Percentiles rank a stretch among this genome's conserved stretches.
These are phyloP conservation scores for Tachypleus tridentatus DNA, from an alignment of 1,140 invertebrate genomes.

Conservation along the genomic window DNA sequence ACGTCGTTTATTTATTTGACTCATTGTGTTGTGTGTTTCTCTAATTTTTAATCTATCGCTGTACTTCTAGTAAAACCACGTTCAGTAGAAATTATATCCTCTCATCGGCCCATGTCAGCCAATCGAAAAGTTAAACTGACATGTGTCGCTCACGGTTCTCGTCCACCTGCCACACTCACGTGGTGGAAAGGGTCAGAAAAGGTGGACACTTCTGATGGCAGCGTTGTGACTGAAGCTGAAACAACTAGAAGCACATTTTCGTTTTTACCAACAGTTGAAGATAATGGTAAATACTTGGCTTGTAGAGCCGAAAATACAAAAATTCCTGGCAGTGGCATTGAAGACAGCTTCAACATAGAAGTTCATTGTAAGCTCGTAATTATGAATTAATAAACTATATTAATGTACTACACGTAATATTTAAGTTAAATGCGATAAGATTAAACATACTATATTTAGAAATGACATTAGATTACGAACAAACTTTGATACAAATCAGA, in stretches of 20 bases:
- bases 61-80: constrained; percentile 60
- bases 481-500: too few species aligned
- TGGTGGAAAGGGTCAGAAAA: constrained; percentile 54
- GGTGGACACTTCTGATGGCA: constrained; percentile 31
- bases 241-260: constrained; percentile 14
- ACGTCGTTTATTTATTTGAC: too few species aligned
- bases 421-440: too few species aligned
- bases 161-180: constrained; percentile 67
- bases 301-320: constrained; percentile 67
- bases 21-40: too few species aligned
- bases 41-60: too few species aligned
- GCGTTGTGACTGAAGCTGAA: constrained; percentile 21
- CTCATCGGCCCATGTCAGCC: constrained; percentile 14
- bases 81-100: constrained; percentile 42
- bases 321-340: constrained; percentile 41
- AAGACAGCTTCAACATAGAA: constrained; percentile 69
- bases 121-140: constrained; percentile 49
- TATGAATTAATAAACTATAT: too few species aligned
- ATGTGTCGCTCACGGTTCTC: constrained; percentile 72
- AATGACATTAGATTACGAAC: too few species aligned
- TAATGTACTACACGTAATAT: not conserved
- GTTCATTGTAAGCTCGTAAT: constrained; percentile 59
- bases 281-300: constrained; percentile 66
- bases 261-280: constrained; percentile 49
- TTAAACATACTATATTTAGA: too few species aligned